Conservation (phyloP, 2,888 invertebrate species). For the Hofmannophila pseudospretella region DNA sequence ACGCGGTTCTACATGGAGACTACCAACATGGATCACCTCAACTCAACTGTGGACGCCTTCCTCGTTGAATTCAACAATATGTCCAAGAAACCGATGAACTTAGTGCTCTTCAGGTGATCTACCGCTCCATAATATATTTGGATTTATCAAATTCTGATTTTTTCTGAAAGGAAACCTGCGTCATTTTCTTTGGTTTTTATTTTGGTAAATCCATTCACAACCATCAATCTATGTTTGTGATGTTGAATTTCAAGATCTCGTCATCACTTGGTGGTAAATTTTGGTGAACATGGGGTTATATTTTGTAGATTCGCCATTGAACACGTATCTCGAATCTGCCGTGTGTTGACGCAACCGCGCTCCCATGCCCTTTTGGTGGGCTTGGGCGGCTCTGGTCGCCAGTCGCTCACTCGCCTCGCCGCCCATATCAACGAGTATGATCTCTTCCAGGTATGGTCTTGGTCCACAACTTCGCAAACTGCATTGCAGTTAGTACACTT, state of each 20-base stretch:
- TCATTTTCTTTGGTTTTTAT: too few species aligned
- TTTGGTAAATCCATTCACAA: too few species aligned
- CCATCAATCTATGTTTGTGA: too few species aligned
- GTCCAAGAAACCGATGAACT: conserved; percentile 97
- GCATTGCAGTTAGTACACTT: too few species aligned
- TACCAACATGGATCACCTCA: conserved; percentile 86
- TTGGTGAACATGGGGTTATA: neutral
- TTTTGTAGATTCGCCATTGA: conserved; percentile 95
- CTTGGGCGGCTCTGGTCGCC: conserved; percentile 95
- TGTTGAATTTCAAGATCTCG: too few species aligned
- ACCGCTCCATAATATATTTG: too few species aligned
- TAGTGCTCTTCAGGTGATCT: conserved; percentile 91
- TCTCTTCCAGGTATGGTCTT: conserved; percentile 80
- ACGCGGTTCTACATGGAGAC: conserved; percentile 93
- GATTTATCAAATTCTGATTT: too few species aligned
- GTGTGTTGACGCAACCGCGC: conserved; percentile 94
- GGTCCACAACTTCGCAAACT: too few species aligned
- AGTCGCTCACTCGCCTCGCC: conserved; percentile 92
- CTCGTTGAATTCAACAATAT: conserved; percentile 95
- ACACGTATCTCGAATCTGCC: conserved; percentile 93
- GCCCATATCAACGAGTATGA: conserved; percentile 97
- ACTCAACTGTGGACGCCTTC: conserved; percentile 91
- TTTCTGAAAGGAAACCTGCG: too few species aligned
- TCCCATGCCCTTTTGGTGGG: conserved; percentile 94
- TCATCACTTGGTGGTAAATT: neutral